Evolutionary conservation across 2,888 invertebrate genomes (phyloP), one percentile per base, ranked within the genome.

Genomic region (Eupeodes luniger): DNA sequence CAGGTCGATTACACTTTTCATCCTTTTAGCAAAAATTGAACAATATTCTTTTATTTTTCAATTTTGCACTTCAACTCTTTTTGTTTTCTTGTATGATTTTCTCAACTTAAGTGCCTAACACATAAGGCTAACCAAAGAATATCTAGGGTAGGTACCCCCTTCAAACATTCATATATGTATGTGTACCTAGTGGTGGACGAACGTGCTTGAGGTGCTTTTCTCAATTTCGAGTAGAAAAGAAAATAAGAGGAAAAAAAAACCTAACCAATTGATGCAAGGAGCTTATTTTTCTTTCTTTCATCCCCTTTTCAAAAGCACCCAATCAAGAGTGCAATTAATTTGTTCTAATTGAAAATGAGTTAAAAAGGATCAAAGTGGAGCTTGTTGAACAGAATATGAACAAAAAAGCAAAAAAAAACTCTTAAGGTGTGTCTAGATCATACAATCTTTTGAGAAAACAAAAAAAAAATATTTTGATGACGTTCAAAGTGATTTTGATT

Each of bases 251-350:
- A 40, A 27, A 49, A 67, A 16, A 44, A 40, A 55, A 19, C 10
- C 16, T n/a, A 10, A 36, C 9, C 70, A 44, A 36, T 55, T 69
- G 69, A 69, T 40, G 40, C 16, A 53, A 69, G 19, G 40, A 53
- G 69, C 53, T 70, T 70, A 19, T 55, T 44, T 70, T 70, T 64
- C 40, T 53, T 59, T 59, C 55, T 36, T 53, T n/a, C 47, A 49
- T 51, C 62, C 27, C 27, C 27, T 27, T 27, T 51, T 49, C 44
- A 55, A 80, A 47, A 61, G 59, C 66, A 62, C 47, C 79, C 79
- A 77, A 78, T 78, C 74, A 78, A 62, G 78, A 49, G 83, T 72
- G 83, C 86, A 86, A 83, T 86, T 83, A 83, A 83, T 86, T 86
- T 83, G 70, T 66, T 86, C 78, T 82, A 86, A 82, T 86, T 86